These are phyloP conservation scores for Eustalomyia histrio DNA, from an alignment of 2,888 invertebrate species.

Conservation along the genomic window DNA sequence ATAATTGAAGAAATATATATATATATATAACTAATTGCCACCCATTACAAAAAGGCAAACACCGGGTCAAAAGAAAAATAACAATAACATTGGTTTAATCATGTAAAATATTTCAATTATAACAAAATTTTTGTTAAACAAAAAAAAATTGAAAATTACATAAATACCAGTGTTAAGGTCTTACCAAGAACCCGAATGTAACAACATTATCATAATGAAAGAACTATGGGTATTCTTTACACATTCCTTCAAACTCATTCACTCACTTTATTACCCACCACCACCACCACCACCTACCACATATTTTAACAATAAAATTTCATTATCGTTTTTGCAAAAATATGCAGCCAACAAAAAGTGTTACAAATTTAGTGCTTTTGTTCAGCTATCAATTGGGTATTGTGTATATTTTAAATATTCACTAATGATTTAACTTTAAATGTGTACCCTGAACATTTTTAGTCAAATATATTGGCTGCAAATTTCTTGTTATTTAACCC, in stretches of 20 bases:
- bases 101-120: conserved; percentile 53
- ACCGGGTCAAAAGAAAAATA: background rate
- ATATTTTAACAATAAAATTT: conserved; percentile 44
- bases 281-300: conserved; percentile 1
- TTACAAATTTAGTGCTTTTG: too few species aligned
- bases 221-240: background rate
- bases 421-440: too few species aligned
- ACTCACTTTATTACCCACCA: background rate
- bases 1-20: background rate
- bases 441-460: too few species aligned
- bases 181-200: background rate
- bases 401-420: too few species aligned
- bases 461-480: too few species aligned
- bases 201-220: background rate
- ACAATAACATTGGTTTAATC: conserved; percentile 35
- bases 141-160: conserved; percentile 31
- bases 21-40: too few species aligned
- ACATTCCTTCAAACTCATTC: conserved; percentile 14
- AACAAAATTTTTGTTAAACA: conserved; percentile 23
- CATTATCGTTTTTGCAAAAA: conserved; percentile 27
- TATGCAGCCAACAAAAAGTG: background rate
- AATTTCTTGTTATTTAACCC: too few species aligned
- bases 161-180: conserved; percentile 37
- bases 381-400: too few species aligned
- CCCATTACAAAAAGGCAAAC: background rate